phyloP scores from a whole-genome alignment of 2,888 invertebrate species.

The Cantharis lateralis region DNA sequence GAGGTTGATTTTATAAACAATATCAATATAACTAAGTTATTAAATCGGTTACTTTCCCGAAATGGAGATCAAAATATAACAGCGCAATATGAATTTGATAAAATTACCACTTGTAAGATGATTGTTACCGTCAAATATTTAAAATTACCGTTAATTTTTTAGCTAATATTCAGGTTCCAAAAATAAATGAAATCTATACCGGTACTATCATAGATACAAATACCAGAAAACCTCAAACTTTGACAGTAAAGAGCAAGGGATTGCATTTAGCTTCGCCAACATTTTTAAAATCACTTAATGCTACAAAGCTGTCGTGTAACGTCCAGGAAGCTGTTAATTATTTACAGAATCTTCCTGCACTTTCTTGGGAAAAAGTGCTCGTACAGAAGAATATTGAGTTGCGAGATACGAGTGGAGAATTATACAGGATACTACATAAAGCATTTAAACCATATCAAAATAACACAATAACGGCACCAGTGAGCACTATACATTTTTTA shows the following conservation, averaged over 20 bases:
- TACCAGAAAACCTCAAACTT: constrained; percentile 10
- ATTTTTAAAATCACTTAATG: constrained; percentile 27
- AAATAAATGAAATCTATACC: constrained; percentile 27
- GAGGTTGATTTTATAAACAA: constrained; percentile 40
- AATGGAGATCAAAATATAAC: constrained; percentile 42
- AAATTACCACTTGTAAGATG: constrained; percentile 42
- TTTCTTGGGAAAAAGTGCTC: constrained; percentile 20
- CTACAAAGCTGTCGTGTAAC: constrained; percentile 20
- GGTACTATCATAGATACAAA: constrained; percentile 21
- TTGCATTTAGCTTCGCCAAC: constrained; percentile 10
- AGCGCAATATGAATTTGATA: constrained; percentile 41
- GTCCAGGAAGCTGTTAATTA: constrained; percentile 8
- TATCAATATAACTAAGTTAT: constrained; percentile 42
- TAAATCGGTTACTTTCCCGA: constrained; percentile 41
- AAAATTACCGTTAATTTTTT: constrained; percentile 4
- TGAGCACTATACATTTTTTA: constrained; percentile 28
- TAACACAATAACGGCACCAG: constrained; percentile 41
- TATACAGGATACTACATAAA: constrained; percentile 42
- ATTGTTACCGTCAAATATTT: background rate
- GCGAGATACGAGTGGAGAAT: constrained; percentile 36
- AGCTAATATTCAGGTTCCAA: constrained; percentile 22
- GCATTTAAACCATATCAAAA: constrained; percentile 38
- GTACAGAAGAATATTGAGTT: constrained; percentile 23
- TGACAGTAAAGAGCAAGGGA: constrained; percentile 10
- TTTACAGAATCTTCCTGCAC: constrained; percentile 19